A percentile compares a stretch with the other conserved stretches of the same genome.
Conservation (phyloP, 2,113 vertebrate genomes). For the Syngnathus floridae region DNA sequence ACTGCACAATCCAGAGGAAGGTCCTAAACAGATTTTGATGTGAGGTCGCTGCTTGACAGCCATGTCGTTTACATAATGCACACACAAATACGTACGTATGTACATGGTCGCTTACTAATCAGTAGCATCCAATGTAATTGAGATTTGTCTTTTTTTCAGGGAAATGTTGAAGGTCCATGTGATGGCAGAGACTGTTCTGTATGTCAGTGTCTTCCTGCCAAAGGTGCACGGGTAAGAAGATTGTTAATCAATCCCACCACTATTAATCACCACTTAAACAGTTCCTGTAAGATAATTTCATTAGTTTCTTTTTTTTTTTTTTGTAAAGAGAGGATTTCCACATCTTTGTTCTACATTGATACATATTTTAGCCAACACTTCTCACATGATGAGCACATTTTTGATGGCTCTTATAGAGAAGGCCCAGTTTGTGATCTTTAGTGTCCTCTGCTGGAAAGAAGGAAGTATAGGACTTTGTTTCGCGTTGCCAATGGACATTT, state of each 20-base stretch:
- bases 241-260: background rate
- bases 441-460: background rate
- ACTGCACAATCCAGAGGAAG: background rate
- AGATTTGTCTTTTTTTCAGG: conserved; percentile 26
- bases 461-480: background rate
- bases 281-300: background rate
- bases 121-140: background rate
- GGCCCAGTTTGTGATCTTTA: background rate
- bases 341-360: background rate
- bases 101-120: background rate
- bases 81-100: background rate
- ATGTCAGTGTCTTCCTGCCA: conserved; percentile 48
- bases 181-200: conserved; percentile 48
- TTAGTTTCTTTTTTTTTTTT: background rate
- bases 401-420: background rate
- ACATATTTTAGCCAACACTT: background rate
- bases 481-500: background rate
- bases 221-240: conserved; percentile 50
- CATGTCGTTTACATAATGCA: background rate
- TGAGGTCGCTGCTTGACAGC: background rate
- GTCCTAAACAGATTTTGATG: background rate
- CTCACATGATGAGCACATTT: too few species aligned
- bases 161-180: conserved; percentile 27
- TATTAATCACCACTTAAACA: background rate
- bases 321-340: background rate